phyloP scores from a whole-genome alignment of 1,140 invertebrate species.

The Tenebrio molitor region DNA sequence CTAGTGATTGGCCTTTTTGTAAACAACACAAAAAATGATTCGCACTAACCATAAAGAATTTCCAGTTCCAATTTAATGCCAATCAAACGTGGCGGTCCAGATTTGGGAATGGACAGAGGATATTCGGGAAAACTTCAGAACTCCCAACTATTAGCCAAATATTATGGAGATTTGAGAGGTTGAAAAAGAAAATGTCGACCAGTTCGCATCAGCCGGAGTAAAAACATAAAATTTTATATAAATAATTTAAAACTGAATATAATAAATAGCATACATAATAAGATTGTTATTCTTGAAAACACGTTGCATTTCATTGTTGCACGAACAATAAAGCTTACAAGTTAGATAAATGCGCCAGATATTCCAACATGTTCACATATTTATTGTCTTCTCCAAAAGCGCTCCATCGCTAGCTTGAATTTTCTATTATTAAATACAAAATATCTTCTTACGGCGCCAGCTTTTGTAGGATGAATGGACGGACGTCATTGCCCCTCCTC shows the following conservation, averaged over 20 bases:
- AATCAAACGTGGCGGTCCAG: slow-evolving; percentile 39
- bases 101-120: slow-evolving; percentile 54
- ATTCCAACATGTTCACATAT: slow-evolving; percentile 26
- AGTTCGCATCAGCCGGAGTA: not conserved
- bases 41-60: slow-evolving; percentile 26
- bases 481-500: not conserved
- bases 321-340: slow-evolving; percentile 16
- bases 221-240: slow-evolving; percentile 19
- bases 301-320: no score
- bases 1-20: slow-evolving; percentile 7
- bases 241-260: slow-evolving; percentile 26
- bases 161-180: slow-evolving; percentile 38
- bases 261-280: slow-evolving; percentile 29
- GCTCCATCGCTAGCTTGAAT: slow-evolving; percentile 15
- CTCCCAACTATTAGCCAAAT: slow-evolving; percentile 37
- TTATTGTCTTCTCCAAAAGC: slow-evolving; percentile 28
- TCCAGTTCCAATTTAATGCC: slow-evolving; percentile 4
- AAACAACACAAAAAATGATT: not conserved
- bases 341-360: slow-evolving; percentile 10
- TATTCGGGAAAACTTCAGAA: slow-evolving; percentile 48
- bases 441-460: slow-evolving; percentile 18
- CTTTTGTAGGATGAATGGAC: not conserved
- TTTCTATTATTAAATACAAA: slow-evolving; percentile 35
- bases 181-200: slow-evolving; percentile 14
- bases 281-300: not conserved